Base-by-base conservation (phyloP, 2,888 invertebrate genomes). In the Onchidella celtica region DNA sequence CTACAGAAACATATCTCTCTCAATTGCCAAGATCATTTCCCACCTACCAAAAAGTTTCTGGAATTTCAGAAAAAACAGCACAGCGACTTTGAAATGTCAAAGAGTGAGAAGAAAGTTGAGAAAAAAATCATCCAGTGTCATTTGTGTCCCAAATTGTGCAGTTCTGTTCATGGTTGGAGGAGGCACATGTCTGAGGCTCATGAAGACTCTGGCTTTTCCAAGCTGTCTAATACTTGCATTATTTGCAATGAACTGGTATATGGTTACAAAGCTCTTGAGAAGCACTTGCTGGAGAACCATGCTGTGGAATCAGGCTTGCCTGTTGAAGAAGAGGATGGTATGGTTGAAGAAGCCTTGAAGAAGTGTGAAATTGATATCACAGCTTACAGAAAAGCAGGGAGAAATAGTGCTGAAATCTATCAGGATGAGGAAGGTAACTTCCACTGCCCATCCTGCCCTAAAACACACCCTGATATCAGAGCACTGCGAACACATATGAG, bases 261-360 rank as follows among this genome's bases (percentile, higher is more conserved):
- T 70, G 81, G 81, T 27, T 81, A 81, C 70, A 81, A 81, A 65
- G 76, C 81, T 47, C 32, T 81, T n/a, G 81, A 81, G 69, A 81
- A 81, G n/a, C 81, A 81, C 32, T 36, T 81, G 34, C 29, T 81
- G 47, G 59, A 81, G 24, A 70, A 70, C 27, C 81, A 81, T 72
- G 81, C 81, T 63, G 81, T 69, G 4, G 81, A 81, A 11, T 76
- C 81, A 38, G 81, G 81, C 1, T 57, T 81, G 11, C 81, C 81
- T 24, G 75, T 81, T 1, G 81, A 81, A 55, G 81, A 81, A 65
- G 81, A 81, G 38, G 69, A 81, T 40, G 69, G 57, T 27, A 66
- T 81, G 14, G 76, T 81, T 11, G 59, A 76, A 29, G 76, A 81
- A 36, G 81, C 81, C 29, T 24, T 81, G 57, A 76, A 77, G 32